Evolutionary conservation across 2,797 vertebrate genomes (phyloP), one percentile per base, ranked within the genome.

Genomic region (Onychomys torridus): DNA sequence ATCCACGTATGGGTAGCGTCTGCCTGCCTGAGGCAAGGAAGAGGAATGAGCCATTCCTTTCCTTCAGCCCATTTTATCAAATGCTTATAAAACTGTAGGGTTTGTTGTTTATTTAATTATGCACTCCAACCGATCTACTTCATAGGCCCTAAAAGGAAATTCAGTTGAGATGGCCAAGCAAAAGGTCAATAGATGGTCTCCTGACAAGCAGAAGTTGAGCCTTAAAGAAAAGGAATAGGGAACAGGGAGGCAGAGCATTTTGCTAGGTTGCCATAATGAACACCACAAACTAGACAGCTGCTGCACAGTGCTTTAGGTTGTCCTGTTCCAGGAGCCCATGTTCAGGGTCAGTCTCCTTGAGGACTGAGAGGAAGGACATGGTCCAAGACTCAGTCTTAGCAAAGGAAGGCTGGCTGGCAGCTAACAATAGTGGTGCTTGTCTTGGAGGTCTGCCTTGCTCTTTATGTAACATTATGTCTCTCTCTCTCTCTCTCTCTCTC

Each of bases 101-200:
- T 96, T 97, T 97, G 81, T 94, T 98, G 46, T 95, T 90, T 82
- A 63, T 59, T 97, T 88, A 96, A 81, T 76, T 61, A 79, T 93
- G 29, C 89, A 49, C 49, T 97, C 77, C 96, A 96, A 29, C 96
- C 76, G 8, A 10, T 73, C 96, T 97, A 93, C 96, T 81, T 82
- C 87, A 94, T 65, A 34, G 84, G 40, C 92, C 78, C 75, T 91
- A 10, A 65, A 84, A 79, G 84, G 90, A 90, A 95, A 76, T 75
- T 55, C 92, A 77, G 0, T 40, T 3, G 78, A 84, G 81, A 61
- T 76, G 76, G 73, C 29, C n/a, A 75, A 77, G 63, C 55, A 43
- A 63, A 95, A 29, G 14, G 34, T 93, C 87, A 81, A 46, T 81
- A 77, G 57, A 52, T 0, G 69, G 49, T 95, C 95, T 92, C 32